These are phyloP conservation scores for Champsocephalus esox DNA, from an alignment of 2,797 vertebrate species.

Conservation along the genomic window DNA sequence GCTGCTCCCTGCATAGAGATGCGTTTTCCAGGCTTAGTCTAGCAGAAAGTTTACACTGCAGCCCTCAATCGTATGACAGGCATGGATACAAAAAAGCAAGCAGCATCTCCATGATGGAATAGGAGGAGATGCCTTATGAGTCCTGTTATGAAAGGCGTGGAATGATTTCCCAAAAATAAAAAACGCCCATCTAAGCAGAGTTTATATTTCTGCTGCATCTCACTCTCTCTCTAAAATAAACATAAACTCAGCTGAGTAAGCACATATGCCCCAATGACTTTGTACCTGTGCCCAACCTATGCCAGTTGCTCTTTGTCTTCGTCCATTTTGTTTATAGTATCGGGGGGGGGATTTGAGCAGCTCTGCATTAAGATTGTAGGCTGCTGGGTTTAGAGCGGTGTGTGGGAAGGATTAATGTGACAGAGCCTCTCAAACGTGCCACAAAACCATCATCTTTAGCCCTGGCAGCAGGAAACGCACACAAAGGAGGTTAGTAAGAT, in stretches of 20 bases:
- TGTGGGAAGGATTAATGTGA: conserved; percentile 72
- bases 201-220: conserved; percentile 69
- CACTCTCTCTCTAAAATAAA: conserved; percentile 28
- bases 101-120: conserved; percentile 63
- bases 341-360: conserved; percentile 59
- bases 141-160: conserved; percentile 64
- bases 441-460: conserved; percentile 79
- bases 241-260: conserved; percentile 77
- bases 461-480: conserved; percentile 65
- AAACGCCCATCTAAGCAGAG: conserved; percentile 68
- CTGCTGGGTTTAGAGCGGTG: conserved; percentile 61
- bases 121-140: conserved; percentile 64
- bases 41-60: conserved; percentile 67
- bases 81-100: conserved; percentile 48
- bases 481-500: conserved; percentile 74
- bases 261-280: conserved; percentile 74
- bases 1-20: conserved; percentile 57
- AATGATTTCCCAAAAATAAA: conserved; percentile 74
- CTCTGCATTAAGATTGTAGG: conserved; percentile 51
- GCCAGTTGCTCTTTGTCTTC: conserved; percentile 78
- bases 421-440: conserved; percentile 68
- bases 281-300: conserved; percentile 72
- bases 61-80: conserved; percentile 65
- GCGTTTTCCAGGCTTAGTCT: conserved; percentile 67
- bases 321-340: conserved; percentile 52